phyloP scores from a whole-genome alignment of 2,888 invertebrate genomes.

The Dendrolimus houi region DNA sequence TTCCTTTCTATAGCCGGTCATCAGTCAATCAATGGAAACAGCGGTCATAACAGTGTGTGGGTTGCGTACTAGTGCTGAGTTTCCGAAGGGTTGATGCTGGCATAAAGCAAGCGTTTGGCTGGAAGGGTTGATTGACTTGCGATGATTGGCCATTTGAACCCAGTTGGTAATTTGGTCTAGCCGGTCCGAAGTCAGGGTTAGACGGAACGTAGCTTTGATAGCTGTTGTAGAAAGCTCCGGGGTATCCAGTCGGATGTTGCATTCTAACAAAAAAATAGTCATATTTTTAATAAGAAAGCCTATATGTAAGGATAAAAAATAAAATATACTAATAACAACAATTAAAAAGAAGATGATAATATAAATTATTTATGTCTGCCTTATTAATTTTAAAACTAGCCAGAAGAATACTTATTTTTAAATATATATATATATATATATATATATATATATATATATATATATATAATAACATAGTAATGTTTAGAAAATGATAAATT shows the following conservation, averaged over 20 bases:
- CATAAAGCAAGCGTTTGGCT: conserved; percentile 41
- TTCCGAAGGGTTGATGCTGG: conserved; percentile 33
- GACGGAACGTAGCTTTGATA: conserved; percentile 5
- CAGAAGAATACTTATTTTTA: no score
- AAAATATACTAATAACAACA: neutral
- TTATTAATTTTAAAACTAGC: no score
- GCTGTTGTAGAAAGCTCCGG: conserved; percentile 1
- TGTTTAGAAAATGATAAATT: no score
- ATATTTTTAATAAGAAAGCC: conserved; percentile 3
- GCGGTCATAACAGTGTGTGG: conserved; percentile 13
- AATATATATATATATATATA: no score
- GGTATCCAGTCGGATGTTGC: conserved; percentile 8
- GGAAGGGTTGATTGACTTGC: conserved; percentile 16
- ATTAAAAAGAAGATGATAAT: no score
- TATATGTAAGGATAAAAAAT: conserved; percentile 1
- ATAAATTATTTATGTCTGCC: no score
- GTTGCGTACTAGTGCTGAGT: conserved; percentile 23
- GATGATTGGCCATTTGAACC: conserved; percentile 6
- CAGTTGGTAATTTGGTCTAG: conserved; percentile 7
- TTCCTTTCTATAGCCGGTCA: no score
- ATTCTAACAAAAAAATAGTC: conserved; percentile 8
- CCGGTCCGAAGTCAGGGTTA: conserved; percentile 12
- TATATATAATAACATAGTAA: no score
- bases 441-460: no score
- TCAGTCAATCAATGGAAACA: neutral